Conservation (phyloP, 1,140 invertebrate genomes). For the Laodelphax striatellus region DNA sequence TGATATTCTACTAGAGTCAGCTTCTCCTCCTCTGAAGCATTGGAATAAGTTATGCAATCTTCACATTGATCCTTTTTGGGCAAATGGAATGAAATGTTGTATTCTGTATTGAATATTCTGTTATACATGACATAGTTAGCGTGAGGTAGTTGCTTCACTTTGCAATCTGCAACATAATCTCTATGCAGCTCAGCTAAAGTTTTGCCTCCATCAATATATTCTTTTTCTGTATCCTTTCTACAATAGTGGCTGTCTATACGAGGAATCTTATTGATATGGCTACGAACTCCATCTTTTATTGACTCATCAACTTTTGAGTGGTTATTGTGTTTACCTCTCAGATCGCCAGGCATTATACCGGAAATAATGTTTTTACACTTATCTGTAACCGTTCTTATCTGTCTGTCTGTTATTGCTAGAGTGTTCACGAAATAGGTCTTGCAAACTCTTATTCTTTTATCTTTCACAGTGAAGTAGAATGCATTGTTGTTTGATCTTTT, state of each 20-base stretch:
- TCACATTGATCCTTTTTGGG: slow-evolving; percentile 17
- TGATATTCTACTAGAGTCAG: background rate
- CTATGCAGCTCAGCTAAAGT: slow-evolving; percentile 26
- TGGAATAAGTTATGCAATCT: background rate
- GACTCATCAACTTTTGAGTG: slow-evolving; percentile 22
- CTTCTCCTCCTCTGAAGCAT: background rate
- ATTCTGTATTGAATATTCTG: slow-evolving; percentile 26
- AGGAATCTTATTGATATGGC: slow-evolving; percentile 28
- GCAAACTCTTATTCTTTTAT: too few relatives aligned
- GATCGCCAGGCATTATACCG: background rate
- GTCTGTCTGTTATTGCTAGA: too few relatives aligned
- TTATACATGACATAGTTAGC: slow-evolving; percentile 24
- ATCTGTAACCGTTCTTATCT: background rate
- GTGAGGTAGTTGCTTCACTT: slow-evolving; percentile 26
- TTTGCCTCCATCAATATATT: slow-evolving; percentile 29
- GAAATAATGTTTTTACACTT: background rate
- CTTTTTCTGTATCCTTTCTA: slow-evolving; percentile 23
- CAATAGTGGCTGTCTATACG: slow-evolving; percentile 28
- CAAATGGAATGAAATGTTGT: slow-evolving; percentile 24
- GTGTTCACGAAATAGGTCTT: too few relatives aligned
- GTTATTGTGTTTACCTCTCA: slow-evolving; percentile 12
- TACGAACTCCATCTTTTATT: slow-evolving; percentile 25
- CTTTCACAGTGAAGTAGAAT: too few relatives aligned
- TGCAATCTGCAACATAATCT: slow-evolving; percentile 27
- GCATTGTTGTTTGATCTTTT: too few relatives aligned